Evolutionary conservation across 2,797 vertebrate species (phyloP).

Genomic region (Centroberyx gerrardi): DNA sequence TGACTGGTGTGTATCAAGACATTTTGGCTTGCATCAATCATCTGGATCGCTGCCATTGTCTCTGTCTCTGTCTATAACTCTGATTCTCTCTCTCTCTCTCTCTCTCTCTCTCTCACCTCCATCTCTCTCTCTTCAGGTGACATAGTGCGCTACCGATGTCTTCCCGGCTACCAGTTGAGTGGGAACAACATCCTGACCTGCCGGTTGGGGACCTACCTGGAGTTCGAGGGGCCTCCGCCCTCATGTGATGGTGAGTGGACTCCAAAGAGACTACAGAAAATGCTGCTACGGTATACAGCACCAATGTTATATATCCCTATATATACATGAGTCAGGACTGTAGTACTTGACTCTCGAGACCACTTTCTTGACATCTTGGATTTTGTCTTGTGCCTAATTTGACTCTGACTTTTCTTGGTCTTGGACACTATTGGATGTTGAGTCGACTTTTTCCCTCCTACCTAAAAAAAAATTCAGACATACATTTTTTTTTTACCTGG

Average conservation of each 20-base stretch:
- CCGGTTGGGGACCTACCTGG: conserved; percentile 91
- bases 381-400: too few relatives aligned
- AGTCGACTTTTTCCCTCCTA: too few relatives aligned
- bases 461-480: too few relatives aligned
- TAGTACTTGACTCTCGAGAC: not conserved
- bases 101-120: too few relatives aligned
- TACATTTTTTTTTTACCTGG: too few relatives aligned
- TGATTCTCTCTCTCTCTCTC: conserved; percentile 4
- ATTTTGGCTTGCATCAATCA: conserved; percentile 3
- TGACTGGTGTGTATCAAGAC: conserved; percentile 6
- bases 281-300: not conserved
- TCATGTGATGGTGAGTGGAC: conserved; percentile 93
- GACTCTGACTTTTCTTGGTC: too few relatives aligned
- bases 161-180: conserved; percentile 93
- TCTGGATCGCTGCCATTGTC: conserved; percentile 5
- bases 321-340: too few relatives aligned
- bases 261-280: not conserved
- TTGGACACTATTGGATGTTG: too few relatives aligned
- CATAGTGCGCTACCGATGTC: conserved; percentile 94
- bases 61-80: conserved; percentile 4
- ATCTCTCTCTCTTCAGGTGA: conserved; percentile 86
- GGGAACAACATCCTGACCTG: conserved; percentile 95
- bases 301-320: too few relatives aligned
- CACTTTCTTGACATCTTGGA: too few relatives aligned
- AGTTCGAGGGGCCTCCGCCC: conserved; percentile 96